Base-by-base conservation (phyloP, 2,888 invertebrate species). In the Azorinus chamasolen region DNA sequence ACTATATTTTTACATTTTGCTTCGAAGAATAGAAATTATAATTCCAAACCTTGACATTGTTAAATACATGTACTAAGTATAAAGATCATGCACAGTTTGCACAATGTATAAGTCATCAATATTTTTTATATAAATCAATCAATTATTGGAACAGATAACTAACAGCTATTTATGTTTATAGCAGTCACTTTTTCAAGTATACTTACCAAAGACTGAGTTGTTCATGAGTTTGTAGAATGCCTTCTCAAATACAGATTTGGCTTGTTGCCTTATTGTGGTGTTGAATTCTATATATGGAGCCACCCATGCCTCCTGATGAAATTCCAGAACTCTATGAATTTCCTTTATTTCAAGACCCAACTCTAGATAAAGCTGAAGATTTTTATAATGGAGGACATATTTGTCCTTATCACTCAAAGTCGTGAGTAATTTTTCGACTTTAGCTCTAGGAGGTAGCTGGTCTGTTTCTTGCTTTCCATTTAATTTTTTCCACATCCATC, bases 351-450 rank as follows among this genome's bases (percentile, higher is more conserved):
- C 64, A 71, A 90, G 22, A 4, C 89, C 89, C 16, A 88, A 61
- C 14, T 66, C 32, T 0, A 89, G 12, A 45, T 89, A 87, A 77
- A 88, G 87, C 76, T 90, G 84, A 22, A 93, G 83, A 59, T 87
- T 90, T 10, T 81, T 43, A 76, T 92, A 91, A 74, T 92, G 90
- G 8, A 92, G 81, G 0, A 92, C 75, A 72, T 93, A 92, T 10
- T 84, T 55, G 20, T 73, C 46, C 50, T 87, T 74, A 37, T 79
- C 68, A 43, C 77, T 32, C n/a, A 87, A 70, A 24, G 81, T 87
- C 10, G 80, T 71, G 16, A 87, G 64, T 32, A 89, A 66, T 68
- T 87, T 86, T 66, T 75, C 32, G 10, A 70, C 59, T 73, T 78
- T 77, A 39, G 66, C 75, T 65, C 76, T 53, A 8, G 58, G 45